Evolutionary conservation across 1,140 invertebrate species (phyloP), one percentile per base, ranked within the genome.

Genomic region (Drosophila nigromelanica): DNA sequence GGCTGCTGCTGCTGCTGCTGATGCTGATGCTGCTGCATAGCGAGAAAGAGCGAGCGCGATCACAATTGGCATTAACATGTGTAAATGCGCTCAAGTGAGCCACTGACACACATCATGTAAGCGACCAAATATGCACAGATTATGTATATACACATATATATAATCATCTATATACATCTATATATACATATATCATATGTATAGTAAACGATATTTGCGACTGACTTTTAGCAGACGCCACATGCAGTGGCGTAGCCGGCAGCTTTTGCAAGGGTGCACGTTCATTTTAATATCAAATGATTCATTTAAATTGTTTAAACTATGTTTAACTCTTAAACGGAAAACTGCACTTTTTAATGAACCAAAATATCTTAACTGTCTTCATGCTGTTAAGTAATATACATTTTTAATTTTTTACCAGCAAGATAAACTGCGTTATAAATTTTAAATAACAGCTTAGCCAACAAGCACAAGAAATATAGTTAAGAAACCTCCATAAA

Each of bases 41-140:
- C 21, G 2, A 8, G 60, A 24, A 7, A 2, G 37, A 5, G 27
- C 3, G 33, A 39, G 40, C 63, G 73, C 62, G 80, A 45, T 45
- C 18, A 68, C 82, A 87, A 87, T 87, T 87, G 82, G 47, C 76
- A 54, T 89, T 73, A 86, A 87, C 82, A 86, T 86, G 67, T 87
- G 82, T 72, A 86, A 83, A 87, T 86, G 83, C 78, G 78, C 81
- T 86, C 80, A 87, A 87, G 78, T 87, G 83, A 76, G 64, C 71
- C 72, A 78, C 82, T 87, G 82, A 87, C 81, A 87, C 55, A 86
- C 50, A 79, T 83, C 50, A 71, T 21, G 27, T 27, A 27, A 27
- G 27, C 27, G 27, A 6, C 27, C 27, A 55, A 39, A 42, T 37
- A 64, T 12, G 40, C 47, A 60, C 45, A 43, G 43, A 39, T 39